Base-by-base conservation (phyloP, 1,140 invertebrate species). In the Linepithema humile region DNA sequence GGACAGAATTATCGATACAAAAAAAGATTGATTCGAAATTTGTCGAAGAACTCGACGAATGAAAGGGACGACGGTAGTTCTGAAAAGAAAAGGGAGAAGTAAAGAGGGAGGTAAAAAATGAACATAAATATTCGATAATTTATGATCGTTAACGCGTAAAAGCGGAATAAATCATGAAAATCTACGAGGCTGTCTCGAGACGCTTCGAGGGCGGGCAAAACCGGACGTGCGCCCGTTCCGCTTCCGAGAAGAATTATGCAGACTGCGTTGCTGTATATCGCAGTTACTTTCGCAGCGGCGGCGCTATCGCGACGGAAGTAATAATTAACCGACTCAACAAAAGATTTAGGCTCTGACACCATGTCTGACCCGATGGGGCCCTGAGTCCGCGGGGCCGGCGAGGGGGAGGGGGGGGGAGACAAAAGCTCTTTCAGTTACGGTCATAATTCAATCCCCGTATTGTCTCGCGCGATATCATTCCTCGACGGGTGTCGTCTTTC, bases 361-460 rank as follows among this genome's bases (percentile, higher is more conserved):
- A 20, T 23, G 64, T 38, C 48, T 38, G 75, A 55, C 35, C 62
- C 43, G 43, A n/a, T n/a, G n/a, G n/a, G n/a, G n/a, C n/a, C n/a
- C n/a, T n/a, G n/a, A n/a, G n/a, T n/a, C n/a, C n/a, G n/a, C n/a
- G n/a, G n/a, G n/a, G n/a, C n/a, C n/a, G n/a, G n/a, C n/a, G n/a
- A n/a, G n/a, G n/a, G n/a, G n/a, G n/a, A n/a, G n/a, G n/a, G n/a
- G n/a, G n/a, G n/a, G n/a, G n/a, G n/a, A 35, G 35, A 80, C 75
- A 70, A 80, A 80, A 32, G 75, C 64, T n/a, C 60, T 38, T 55
- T 20, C 48, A 17, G 9, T 3, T 32, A 20, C 26, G 38, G 32
- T 50, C 64, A 80, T 80, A 80, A 80, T 80, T 80, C 64, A 69
- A 80, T 80, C 75, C 48, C 3, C 17, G 48, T 80, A 80, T 80